Evolutionary conservation across 2,113 vertebrate species (phyloP).

Genomic region (Pao palembangensis): DNA sequence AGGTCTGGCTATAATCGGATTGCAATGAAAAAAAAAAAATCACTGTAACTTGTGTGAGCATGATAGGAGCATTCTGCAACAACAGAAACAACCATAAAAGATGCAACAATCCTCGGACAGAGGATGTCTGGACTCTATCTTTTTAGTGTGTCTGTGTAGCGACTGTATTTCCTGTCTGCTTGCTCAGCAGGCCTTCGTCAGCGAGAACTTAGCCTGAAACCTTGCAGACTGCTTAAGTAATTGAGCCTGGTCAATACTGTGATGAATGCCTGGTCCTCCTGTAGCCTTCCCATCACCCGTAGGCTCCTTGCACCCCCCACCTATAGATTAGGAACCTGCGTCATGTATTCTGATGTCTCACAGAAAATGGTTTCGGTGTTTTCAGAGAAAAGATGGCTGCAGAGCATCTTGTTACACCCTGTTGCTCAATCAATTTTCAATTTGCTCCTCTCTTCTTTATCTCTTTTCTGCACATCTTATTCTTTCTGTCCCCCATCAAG

Average conservation of each 20-base stretch:
- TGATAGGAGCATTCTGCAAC: too few relatives aligned
- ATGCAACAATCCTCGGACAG: too few relatives aligned
- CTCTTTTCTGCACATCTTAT: too few relatives aligned
- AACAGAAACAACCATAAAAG: too few relatives aligned
- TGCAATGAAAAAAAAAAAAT: too few relatives aligned
- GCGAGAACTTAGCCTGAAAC: slow-evolving; percentile 2
- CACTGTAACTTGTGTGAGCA: too few relatives aligned
- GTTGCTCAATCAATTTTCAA: slow-evolving; percentile 9
- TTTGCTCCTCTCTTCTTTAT: neutral
- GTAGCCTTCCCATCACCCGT: neutral
- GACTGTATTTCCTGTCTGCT: slow-evolving; percentile 29
- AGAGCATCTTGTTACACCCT: slow-evolving; percentile 2
- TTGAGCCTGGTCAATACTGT: slow-evolving; percentile 32
- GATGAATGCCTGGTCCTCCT: slow-evolving; percentile 25
- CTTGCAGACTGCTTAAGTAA: slow-evolving; percentile 40
- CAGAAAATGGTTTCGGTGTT: neutral
- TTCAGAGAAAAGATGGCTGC: neutral
- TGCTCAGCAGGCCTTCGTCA: slow-evolving; percentile 40
- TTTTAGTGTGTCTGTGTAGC: neutral
- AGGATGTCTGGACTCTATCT: too few relatives aligned
- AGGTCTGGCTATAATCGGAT: too few relatives aligned
- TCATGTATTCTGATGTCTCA: neutral
- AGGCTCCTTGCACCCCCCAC: neutral
- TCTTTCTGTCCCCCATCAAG: too few relatives aligned
- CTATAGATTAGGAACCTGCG: neutral